phyloP scores from a whole-genome alignment of 2,888 invertebrate species.

The Apamea sordens region DNA sequence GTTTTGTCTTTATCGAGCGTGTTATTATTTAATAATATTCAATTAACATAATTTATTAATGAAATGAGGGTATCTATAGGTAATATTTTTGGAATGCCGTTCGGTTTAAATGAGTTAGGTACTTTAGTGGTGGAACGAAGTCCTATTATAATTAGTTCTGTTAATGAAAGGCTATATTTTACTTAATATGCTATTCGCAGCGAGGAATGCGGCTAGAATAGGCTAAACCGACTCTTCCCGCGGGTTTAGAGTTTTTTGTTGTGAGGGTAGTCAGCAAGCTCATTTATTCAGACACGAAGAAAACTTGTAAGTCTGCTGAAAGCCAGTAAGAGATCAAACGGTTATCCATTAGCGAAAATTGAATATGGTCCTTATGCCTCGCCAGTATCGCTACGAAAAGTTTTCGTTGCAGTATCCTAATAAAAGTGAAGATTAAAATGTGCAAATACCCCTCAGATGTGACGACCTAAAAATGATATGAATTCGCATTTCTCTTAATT shows the following conservation, averaged over 20 bases:
- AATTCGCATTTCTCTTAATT: constrained; percentile 10
- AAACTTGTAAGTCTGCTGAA: not conserved
- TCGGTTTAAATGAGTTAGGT: constrained; percentile 11
- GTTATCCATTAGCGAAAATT: not conserved
- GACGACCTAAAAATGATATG: not conserved
- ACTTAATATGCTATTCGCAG: not conserved
- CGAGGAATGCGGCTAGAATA: not conserved
- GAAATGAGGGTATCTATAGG: constrained; percentile 28
- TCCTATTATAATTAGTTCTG: constrained; percentile 6
- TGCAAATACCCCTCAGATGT: not conserved
- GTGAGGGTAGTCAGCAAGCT: not conserved
- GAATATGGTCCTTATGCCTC: not conserved
- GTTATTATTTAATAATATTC: constrained; percentile 52
- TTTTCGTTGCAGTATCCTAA: not conserved
- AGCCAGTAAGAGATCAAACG: not conserved
- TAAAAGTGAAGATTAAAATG: not conserved
- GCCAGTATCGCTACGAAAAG: not conserved
- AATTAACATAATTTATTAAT: constrained; percentile 44
- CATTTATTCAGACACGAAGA: not conserved
- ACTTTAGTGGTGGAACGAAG: constrained; percentile 2
- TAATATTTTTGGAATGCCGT: constrained; percentile 28
- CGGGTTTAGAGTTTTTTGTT: not conserved
- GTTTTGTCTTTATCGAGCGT: constrained; percentile 48
- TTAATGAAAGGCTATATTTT: constrained; percentile 4
- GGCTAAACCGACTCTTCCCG: not conserved